Conservation (phyloP, 2,113 vertebrate species). For the Corvus cornix region DNA sequence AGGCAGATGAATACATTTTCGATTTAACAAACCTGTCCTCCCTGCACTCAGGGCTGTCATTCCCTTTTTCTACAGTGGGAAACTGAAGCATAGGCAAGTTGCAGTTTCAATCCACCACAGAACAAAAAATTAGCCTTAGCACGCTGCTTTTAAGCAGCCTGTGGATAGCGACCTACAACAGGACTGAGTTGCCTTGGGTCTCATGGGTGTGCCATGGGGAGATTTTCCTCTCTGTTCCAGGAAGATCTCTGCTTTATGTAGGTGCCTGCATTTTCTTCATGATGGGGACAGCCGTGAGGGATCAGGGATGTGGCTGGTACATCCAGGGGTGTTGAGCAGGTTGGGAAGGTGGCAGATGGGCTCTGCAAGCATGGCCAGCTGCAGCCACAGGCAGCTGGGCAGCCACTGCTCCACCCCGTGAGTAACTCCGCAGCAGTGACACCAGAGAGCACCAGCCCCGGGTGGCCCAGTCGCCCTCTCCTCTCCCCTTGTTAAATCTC, state of each 20-base stretch:
- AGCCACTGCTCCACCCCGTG: accelerated
- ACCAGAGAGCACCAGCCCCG: not conserved
- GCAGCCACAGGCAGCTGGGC: not conserved
- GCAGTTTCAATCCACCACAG: not conserved
- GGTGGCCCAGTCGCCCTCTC: not conserved
- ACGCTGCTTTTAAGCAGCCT: not conserved
- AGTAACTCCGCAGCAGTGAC: accelerated
- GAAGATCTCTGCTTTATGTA: not conserved
- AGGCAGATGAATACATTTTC: not conserved
- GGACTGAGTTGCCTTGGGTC: not conserved
- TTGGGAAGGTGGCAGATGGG: not conserved
- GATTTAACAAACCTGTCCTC: not conserved
- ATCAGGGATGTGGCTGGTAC: not conserved
- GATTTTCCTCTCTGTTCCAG: not conserved
- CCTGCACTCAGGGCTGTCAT: not conserved
- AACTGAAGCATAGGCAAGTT: not conserved
- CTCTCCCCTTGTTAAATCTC: not conserved
- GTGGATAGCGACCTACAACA: accelerated
- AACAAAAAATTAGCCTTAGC: not conserved
- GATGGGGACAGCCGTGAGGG: not conserved
- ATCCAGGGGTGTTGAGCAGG: not conserved
- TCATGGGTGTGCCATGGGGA: accelerated
- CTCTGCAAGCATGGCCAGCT: not conserved
- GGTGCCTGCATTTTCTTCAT: not conserved
- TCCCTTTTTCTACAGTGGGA: not conserved